Percentiles rank a stretch among this genome's conserved stretches.
These are phyloP conservation scores for Ibycter americanus DNA, from an alignment of 2,797 vertebrate genomes.

Conservation along the genomic window DNA sequence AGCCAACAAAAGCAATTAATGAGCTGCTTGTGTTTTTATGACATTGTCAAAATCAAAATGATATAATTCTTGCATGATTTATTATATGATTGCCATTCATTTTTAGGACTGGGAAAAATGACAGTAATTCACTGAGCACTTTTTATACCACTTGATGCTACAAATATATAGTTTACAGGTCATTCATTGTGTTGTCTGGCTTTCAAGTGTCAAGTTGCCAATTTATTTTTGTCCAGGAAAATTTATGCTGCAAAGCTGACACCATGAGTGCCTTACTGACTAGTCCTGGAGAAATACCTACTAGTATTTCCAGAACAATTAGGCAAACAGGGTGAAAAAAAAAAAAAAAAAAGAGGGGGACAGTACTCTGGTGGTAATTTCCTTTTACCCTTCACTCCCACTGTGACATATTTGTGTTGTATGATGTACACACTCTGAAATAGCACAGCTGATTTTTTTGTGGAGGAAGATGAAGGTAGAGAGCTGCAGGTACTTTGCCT, in stretches of 20 bases:
- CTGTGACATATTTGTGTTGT: background rate
- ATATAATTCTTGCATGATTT: background rate
- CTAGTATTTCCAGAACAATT: background rate
- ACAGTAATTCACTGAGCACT: constrained; percentile 1
- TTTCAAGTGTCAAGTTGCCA: background rate
- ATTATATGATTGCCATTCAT: constrained; percentile 11
- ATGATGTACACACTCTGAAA: background rate
- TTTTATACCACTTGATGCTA: background rate
- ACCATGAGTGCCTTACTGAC: background rate
- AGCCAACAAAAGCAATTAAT: constrained; percentile 17
- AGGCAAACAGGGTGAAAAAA: background rate
- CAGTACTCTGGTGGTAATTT: background rate
- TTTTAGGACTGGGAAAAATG: constrained; percentile 21
- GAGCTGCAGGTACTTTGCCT: background rate
- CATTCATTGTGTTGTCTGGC: background rate
- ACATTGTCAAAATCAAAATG: constrained; percentile 5
- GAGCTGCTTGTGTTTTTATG: constrained; percentile 27
- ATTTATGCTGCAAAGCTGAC: background rate
- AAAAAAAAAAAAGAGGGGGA: background rate
- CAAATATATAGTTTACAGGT: background rate
- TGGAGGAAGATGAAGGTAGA: background rate
- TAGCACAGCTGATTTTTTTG: background rate
- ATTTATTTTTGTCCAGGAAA: background rate
- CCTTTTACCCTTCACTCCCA: background rate
- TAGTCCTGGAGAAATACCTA: background rate